Base-by-base conservation (phyloP, 2,888 invertebrate genomes). In the Agrotis clavis region DNA sequence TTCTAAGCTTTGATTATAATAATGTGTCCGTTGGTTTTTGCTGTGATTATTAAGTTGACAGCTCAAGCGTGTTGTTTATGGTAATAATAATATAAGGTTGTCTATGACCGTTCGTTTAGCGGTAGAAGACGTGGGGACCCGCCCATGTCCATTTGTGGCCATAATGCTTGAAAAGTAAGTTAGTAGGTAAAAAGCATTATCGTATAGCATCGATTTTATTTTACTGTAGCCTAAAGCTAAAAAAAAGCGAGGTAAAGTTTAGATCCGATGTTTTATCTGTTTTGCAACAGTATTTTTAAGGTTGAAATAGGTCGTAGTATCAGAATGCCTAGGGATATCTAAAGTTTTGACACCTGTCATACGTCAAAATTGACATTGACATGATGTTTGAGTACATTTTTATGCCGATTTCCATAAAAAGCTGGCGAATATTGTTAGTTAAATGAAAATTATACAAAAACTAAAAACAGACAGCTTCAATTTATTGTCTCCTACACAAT, bases 31-130 rank as follows among this genome's bases (percentile, higher is more conserved):
- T 7, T 7, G 7, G 35, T 7, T 35, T 7, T 35, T 35, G 7
- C 35, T 35, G 7, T 21, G 70, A 30, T 68, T 53, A 53, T 68
- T 54, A 71, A 18, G 18, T 71, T 54, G 71, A 69, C 71, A 48
- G 69, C 71, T 56, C 14, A 21, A 48, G 47, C 54, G n/a, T 35
- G 71, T 69, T 45, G 71, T 56, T 16, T 47, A 54, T 47, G 54
- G 71, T 47, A 47, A 56, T 41, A 48, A 54, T 47, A 47, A 56
- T 41, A 48, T 48, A 16, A 71, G 18, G 47, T 71, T 69, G 71
- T 69, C 35, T 54, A 16, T 48, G 54, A 54, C 71, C 53, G 69
- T 71, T 71, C n/a, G 47, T 47, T 47, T 54, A 54, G 53, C 69
- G 54, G 69, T 54, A 45, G 11, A n/a, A 30, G 53, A 59, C 30